Base-by-base conservation (phyloP, 1,140 invertebrate genomes). In the Drosophila pseudoananassae region DNA sequence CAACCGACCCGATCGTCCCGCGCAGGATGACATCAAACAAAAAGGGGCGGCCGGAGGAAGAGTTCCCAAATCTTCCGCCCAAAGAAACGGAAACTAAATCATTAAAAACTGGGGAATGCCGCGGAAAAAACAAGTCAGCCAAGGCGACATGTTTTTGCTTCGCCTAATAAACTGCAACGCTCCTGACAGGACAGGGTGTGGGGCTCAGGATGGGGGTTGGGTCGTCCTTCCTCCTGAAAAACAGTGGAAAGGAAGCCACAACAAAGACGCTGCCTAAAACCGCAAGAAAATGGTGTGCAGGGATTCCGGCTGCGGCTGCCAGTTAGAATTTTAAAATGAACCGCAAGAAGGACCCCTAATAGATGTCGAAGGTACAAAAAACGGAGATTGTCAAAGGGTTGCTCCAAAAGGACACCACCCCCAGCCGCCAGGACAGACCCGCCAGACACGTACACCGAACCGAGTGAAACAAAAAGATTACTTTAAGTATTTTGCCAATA, bases 401-500 rank as follows among this genome's bases (percentile, higher is more conserved):
- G 72, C 10, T 55, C 5, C 14, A 36, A 46, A 47, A 31, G 55
- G 58, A 69, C 55, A 12, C 29, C 20, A 14, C 17, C 23, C 59
- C 46, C 9, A 9, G n/a, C n/a, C n/a, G n/a, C n/a, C n/a, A 9
- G 29, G 29, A 9, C 12, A 25, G 23, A 25, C 23, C 3, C 23
- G 31, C 20, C 50, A 23, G 49, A 66, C 47, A 50, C 60, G 60
- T 74, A 36, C 23, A 36, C 51, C 29, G 49, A 20, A 36, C 36
- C 57, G 53, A 54, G 45, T 54, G 74, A 59, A 59, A 54, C 57
- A 45, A 68, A 78, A 82, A 71, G 75, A 88, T 83, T 83, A 85
- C 78, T 90, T 90, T 76, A 90, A 90, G 81, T 81, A 90, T 90
- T 90, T 90, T 78, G 76, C 85, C 85, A 90, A 90, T 90, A 90